Evolutionary conservation across 2,888 invertebrate genomes (phyloP), one percentile per base, ranked within the genome.

Genomic region (Scaptomyza flava): DNA sequence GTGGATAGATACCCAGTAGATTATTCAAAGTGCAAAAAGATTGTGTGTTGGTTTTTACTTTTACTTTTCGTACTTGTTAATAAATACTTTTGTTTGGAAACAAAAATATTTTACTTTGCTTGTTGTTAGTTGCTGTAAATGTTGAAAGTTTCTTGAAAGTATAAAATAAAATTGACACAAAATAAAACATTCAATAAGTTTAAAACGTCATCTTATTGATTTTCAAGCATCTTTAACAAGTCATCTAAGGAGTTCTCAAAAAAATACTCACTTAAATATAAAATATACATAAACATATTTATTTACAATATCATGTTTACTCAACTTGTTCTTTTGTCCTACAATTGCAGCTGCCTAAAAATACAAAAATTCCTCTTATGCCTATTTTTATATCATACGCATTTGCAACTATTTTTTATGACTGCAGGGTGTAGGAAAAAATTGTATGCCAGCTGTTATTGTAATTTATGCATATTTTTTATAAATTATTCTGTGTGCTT

Each of bases 381-480:
- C 9, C 20, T 34, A 20, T 9, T 50, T 48, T n/a, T 5, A 38
- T 14, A 51, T 8, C 31, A 51, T 30, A n/a, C 33, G 36, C 45
- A 46, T 51, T 38, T 45, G 2, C 27, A 45, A 12, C 23, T 46
- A 51, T 36, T 47, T 53, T 51, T 43, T 23, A 14, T 33, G 12
- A 17, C 20, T 57, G 34, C 47, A 64, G 71, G 64, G 69, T 56
- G 62, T 63, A 12, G 9, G 11, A 2, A 31, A 20, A 27, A 56
- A 34, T 33, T 54, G 43, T 17, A 4, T 52, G 61, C 47, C 82
- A 82, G 72, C 71, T 82, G 82, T 70, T 85, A 78, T 82, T 80
- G 73, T 80, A 82, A 85, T 82, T 80, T 85, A 82, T 82, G 78
- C 82, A 73, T 70, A 75, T 71, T 65, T 83, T 80, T 57, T 73